These are phyloP conservation scores for Dendrocopos noguchii DNA, from an alignment of 2,113 vertebrate genomes.

Conservation along the genomic window DNA sequence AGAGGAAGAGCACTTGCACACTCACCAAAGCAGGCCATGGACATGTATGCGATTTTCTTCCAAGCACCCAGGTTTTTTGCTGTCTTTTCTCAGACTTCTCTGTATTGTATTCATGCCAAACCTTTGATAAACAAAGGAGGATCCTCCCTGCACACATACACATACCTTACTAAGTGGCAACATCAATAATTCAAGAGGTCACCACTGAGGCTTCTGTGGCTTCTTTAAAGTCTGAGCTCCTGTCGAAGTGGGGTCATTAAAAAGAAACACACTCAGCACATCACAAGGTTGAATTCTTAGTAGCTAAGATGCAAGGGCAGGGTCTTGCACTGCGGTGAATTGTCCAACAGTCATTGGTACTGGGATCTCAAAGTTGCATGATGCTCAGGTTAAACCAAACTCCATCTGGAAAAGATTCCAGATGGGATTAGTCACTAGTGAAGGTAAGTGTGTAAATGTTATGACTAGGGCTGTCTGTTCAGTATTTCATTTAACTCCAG, in stretches of 20 bases:
- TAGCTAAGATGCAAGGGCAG: background rate
- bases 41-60: background rate
- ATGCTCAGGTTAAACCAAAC: background rate
- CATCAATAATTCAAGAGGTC: conserved; percentile 59
- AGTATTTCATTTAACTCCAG: conserved; percentile 33
- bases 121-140: conserved; percentile 27
- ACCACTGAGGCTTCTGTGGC: background rate
- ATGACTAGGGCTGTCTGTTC: conserved; percentile 58
- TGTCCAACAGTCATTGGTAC: background rate
- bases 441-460: conserved; percentile 49
- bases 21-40: background rate
- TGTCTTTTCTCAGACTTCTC: background rate
- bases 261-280: conserved; percentile 4
- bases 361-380: background rate
- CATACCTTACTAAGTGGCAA: conserved; percentile 12
- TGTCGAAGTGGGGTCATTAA: background rate
- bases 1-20: background rate
- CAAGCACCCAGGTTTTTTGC: background rate
- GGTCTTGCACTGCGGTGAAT: background rate
- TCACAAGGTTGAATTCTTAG: conserved; percentile 11
- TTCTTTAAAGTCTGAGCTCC: conserved; percentile 41
- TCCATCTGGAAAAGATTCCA: conserved; percentile 47
- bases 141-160: background rate
- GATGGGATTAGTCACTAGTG: conserved; percentile 51
- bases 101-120: background rate